Base-by-base conservation (phyloP, 2,113 vertebrate species). In the Gila orcuttii region DNA sequence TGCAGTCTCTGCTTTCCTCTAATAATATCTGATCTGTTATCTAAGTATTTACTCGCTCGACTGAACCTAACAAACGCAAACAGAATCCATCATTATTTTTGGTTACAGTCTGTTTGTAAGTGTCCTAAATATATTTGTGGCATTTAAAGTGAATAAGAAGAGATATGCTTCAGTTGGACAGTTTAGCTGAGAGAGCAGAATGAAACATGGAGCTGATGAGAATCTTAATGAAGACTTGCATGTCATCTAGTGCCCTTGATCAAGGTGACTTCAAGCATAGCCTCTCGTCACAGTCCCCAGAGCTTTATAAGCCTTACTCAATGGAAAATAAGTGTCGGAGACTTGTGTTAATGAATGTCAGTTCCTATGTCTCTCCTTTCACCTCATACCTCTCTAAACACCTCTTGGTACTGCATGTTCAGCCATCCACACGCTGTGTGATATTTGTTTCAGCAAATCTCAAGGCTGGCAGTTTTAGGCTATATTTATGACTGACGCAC, bases 401-500 rank as follows among this genome's bases (percentile, higher is more conserved):
- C 21, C 42, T 45, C 71, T 71, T 13, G 71, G 11, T 45, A 25
- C 21, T 75, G 45, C 23, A 75, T 50, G 45, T 75, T 75, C 45
- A 73, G 69, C 10, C 75, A 77, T 33, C 33, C 25, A 77, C 50
- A 31, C 7, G 9, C 74, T 77, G 45, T 77, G 74, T 31, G n/a
- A 31, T 76, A 25, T 77, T 19, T 77, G 9, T 77, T 77, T 11
- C 75, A 33, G 28, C 28, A 73, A 11, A 73, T 73, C 9, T 77
- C 6, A 55, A 21, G 1, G 47, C 28, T 55, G 84, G 33, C 57
- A 33, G 23, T n/a, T 73, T 11, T 36, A 86, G 79, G 3, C 1
- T 71, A 77, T 55, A 85, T 85, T 88, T 84, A 86, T 80, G 5
- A 50, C 83, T 39, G 74, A 78, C 19, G 1, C n/a, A 25, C 12